Evolutionary conservation across 2,888 invertebrate species (phyloP).

Genomic region (Meiosimyza decipiens): DNA sequence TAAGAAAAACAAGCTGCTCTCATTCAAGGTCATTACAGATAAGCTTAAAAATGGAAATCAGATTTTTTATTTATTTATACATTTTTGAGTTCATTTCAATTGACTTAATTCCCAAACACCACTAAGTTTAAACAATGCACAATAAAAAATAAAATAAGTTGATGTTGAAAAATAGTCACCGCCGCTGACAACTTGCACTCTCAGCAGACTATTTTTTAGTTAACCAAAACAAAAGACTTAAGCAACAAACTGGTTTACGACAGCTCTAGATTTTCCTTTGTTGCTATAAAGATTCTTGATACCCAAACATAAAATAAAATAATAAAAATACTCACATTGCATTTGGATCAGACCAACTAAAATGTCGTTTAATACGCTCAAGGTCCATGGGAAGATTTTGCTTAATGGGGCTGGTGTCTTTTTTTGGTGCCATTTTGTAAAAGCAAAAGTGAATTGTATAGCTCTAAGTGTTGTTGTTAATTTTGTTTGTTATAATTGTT

Average conservation of each 20-base stretch:
- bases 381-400: slow-evolving; percentile 55
- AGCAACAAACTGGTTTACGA: slow-evolving; percentile 39
- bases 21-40: no score
- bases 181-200: no score
- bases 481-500: not conserved
- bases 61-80: no score
- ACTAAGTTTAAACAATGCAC: no score
- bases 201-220: no score
- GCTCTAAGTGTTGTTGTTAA: not conserved
- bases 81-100: no score
- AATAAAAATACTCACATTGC: slow-evolving; percentile 59
- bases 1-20: no score
- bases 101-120: no score
- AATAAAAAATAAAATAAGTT: no score
- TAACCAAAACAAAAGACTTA: slow-evolving; percentile 42
- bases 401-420: slow-evolving; percentile 54
- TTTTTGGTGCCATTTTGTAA: slow-evolving; percentile 53
- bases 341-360: slow-evolving; percentile 64
- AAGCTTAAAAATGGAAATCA: no score
- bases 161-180: no score
- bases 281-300: not conserved
- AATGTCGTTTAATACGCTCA: slow-evolving; percentile 62
- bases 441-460: not conserved
- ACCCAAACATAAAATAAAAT: slow-evolving; percentile 1
- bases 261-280: slow-evolving; percentile 14